phyloP scores from a whole-genome alignment of 2,797 vertebrate species.

The Coregonus sp. region DNA sequence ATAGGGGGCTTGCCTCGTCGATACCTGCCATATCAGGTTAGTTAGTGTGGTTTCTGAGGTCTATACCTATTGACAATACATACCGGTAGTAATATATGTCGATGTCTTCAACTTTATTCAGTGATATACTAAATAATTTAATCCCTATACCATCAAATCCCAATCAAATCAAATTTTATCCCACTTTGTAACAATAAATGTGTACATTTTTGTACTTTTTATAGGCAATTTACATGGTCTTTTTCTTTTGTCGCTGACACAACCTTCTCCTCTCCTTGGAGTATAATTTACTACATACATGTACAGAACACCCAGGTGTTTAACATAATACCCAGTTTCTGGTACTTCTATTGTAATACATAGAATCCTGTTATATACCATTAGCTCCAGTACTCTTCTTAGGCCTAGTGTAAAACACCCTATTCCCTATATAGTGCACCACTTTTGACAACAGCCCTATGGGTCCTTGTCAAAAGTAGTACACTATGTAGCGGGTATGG shows the following conservation, averaged over 20 bases:
- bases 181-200: neutral
- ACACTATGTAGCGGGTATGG: too few relatives aligned
- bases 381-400: too few relatives aligned
- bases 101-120: neutral
- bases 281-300: neutral
- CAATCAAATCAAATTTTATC: neutral
- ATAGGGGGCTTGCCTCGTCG: constrained; percentile 76
- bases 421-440: too few relatives aligned
- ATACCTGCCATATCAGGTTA: constrained; percentile 71
- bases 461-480: too few relatives aligned
- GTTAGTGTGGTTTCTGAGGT: neutral
- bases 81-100: neutral
- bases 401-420: too few relatives aligned
- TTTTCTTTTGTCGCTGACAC: too few relatives aligned
- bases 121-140: neutral
- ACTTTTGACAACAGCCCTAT: too few relatives aligned
- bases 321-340: neutral
- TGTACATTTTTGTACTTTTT: neutral
- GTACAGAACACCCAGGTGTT: too few relatives aligned
- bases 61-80: neutral
- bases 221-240: too few relatives aligned
- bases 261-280: too few relatives aligned
- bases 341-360: neutral
- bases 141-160: neutral
- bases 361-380: too few relatives aligned